Evolutionary conservation across 2,888 invertebrate genomes (phyloP), one percentile per base, ranked within the genome.

Genomic region (Drosophila picticornis): DNA sequence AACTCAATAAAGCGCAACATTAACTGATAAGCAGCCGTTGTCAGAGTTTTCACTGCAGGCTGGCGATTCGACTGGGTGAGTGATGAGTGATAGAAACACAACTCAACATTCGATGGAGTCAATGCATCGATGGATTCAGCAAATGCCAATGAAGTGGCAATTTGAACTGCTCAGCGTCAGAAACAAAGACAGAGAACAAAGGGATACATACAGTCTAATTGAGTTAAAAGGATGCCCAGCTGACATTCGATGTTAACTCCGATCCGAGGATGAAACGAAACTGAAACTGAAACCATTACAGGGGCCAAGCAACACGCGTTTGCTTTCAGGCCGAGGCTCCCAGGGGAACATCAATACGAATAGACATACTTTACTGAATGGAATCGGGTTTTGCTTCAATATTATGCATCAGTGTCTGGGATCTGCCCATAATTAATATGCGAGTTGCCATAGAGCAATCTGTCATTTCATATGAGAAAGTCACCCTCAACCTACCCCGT

Each of bases 391-490:
- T 64, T 40, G 53, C 77, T 73, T 70, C 72, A 72, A 51, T 72
- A 19, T 67, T 29, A 25, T 57, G 64, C 56, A 16, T 31, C 13
- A 34, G 34, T 53, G 48, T 40, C 48, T 48, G 61, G 38, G 32
- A 66, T 59, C 59, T 46, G 69, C 55, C 68, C 68, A 83, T 84
- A 84, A 89, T 90, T 89, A 90, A 85, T 85, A 83, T 80, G 69
- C 64, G 68, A 73, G 82, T 77, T 72, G 40, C 75, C 90, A 81
- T 75, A 63, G 73, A 69, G 60, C 57, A 80, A 69, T 75, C 68
- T 72, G 80, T 80, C 80, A 75, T 58, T 59, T 40, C 50, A 56
- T n/a, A 64, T 38, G 32, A 29, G 57, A 58, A 46, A 64, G 51
- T 50, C 69, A 67, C 70, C 50, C 72, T 19, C 58, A 51, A 56